A percentile compares a stretch with the other conserved stretches of the same genome.
These are phyloP conservation scores for Indri indri DNA, from an alignment of 2,113 vertebrate genomes.

Conservation along the genomic window DNA sequence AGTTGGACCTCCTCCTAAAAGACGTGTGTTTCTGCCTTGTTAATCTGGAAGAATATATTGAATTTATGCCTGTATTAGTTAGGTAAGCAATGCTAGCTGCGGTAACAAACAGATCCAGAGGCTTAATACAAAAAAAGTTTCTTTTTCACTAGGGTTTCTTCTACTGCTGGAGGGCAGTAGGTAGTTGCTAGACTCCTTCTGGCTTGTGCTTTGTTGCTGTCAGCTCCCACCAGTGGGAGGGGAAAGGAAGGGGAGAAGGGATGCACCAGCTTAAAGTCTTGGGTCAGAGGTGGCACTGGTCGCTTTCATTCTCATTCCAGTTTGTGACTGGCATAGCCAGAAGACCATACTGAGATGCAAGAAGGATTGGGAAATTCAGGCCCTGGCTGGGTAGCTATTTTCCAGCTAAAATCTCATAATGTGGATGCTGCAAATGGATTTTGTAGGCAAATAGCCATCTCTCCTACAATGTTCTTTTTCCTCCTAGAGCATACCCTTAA, in stretches of 20 bases:
- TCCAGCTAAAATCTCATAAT: not conserved
- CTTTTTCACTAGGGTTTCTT: not conserved
- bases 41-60: not conserved
- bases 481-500: not conserved
- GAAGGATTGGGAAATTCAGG: not conserved
- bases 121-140: not conserved
- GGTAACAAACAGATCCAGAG: not conserved
- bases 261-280: not conserved
- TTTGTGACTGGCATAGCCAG: not conserved
- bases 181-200: not conserved
- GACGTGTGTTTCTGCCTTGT: not conserved
- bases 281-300: not conserved
- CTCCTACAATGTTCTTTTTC: not conserved
- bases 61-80: not conserved
- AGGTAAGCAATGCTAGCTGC: not conserved
- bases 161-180: not conserved
- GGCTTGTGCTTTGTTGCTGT: not conserved
- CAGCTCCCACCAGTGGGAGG: not conserved
- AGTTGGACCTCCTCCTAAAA: not conserved
- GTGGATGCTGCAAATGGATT: not conserved
- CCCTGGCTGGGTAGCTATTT: not conserved
- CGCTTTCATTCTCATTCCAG: not conserved
- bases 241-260: not conserved
- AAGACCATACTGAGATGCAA: not conserved
- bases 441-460: not conserved